These are phyloP conservation scores for Palythoa grandis DNA, from an alignment of 92 coral and sea anemone genomes.

Conservation along the genomic window DNA sequence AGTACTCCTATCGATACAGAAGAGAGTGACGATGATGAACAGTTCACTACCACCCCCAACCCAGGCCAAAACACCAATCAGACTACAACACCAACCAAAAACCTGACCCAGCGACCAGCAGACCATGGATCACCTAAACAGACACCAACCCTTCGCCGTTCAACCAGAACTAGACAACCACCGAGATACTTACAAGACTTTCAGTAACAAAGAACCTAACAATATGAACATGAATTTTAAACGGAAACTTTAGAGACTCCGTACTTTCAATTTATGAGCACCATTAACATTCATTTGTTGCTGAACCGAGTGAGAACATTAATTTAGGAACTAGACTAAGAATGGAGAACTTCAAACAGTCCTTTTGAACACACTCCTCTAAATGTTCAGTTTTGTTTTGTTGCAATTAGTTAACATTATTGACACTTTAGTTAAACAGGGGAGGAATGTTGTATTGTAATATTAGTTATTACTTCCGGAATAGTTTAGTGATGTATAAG, in stretches of 20 bases:
- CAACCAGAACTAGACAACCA: background rate
- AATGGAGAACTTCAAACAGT: background rate
- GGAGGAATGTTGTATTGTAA: background rate
- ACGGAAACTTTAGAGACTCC: background rate
- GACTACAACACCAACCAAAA: background rate
- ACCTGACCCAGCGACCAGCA: background rate
- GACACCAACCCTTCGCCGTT: background rate
- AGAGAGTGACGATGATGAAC: background rate
- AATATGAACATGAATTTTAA: background rate
- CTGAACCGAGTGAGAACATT: background rate
- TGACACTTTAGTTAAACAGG: background rate
- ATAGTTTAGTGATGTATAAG: no score
- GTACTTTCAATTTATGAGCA: background rate
- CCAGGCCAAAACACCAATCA: background rate
- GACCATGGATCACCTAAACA: background rate
- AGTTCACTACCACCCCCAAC: background rate
- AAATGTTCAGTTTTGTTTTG: background rate
- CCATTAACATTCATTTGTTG: background rate
- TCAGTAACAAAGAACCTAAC: background rate
- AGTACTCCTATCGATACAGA: background rate
- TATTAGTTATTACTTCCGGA: no score
- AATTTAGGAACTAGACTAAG: background rate
- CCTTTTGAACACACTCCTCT: background rate
- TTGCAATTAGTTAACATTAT: background rate
- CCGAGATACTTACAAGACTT: background rate